These are phyloP conservation scores for Plecturocebus donacophilus DNA, from an alignment of 2,113 vertebrate genomes.

Conservation along the genomic window DNA sequence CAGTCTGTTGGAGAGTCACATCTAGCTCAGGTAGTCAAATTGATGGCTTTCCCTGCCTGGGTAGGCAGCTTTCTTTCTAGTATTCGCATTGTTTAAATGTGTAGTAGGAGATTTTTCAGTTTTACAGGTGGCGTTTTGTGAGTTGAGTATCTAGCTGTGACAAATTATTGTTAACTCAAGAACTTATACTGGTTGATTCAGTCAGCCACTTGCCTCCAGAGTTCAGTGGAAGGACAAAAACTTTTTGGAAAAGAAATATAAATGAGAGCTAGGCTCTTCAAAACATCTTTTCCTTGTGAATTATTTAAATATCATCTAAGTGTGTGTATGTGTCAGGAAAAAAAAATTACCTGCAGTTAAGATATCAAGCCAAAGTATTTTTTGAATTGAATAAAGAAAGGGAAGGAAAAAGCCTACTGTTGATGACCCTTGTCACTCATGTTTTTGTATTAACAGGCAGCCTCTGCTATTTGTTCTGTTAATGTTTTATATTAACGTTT, in stretches of 20 bases:
- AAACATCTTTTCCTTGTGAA: background rate
- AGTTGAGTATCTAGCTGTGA: constrained; percentile 19
- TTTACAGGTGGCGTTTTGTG: constrained; percentile 24
- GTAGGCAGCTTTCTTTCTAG: background rate
- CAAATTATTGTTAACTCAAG: background rate
- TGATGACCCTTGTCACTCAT: background rate
- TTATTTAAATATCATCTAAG: background rate
- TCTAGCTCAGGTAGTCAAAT: background rate
- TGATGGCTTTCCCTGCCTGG: background rate
- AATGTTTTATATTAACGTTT: background rate
- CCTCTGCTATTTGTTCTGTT: background rate
- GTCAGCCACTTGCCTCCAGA: background rate
- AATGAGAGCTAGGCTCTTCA: background rate
- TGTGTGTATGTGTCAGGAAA: background rate
- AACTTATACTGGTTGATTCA: background rate
- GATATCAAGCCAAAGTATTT: background rate
- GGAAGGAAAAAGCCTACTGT: background rate
- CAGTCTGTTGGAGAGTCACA: constrained; percentile 16
- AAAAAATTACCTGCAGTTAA: background rate
- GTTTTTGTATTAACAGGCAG: background rate
- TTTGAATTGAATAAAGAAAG: background rate
- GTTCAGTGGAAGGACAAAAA: constrained; percentile 30
- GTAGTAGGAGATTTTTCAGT: constrained; percentile 30
- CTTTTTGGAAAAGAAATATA: background rate
- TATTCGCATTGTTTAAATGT: constrained; percentile 38